Evolutionary conservation across 2,888 invertebrate genomes (phyloP).

Genomic region (Acleris cristana): DNA sequence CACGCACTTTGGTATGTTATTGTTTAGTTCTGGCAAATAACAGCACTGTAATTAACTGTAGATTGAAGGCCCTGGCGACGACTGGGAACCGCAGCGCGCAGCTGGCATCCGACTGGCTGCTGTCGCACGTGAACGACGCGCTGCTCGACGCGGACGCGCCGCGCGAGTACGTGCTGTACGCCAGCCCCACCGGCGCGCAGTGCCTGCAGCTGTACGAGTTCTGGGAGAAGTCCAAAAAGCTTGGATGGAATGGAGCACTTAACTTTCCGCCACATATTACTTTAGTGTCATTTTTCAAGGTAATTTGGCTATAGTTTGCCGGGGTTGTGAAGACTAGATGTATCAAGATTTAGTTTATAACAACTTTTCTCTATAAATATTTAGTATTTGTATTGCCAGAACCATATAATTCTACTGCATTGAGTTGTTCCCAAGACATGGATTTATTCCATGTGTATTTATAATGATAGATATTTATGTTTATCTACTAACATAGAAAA

Average conservation of each 20-base stretch:
- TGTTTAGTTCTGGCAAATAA: too few relatives aligned
- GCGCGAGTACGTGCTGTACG: constrained; percentile 94
- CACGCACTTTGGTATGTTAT: too few relatives aligned
- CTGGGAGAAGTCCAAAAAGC: constrained; percentile 89
- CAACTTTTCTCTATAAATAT: too few relatives aligned
- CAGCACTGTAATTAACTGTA: constrained; percentile 56
- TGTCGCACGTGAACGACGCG: constrained; percentile 94
- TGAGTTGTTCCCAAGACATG: too few relatives aligned
- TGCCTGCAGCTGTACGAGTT: constrained; percentile 89
- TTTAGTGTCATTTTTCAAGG: constrained; percentile 94
- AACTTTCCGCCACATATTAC: constrained; percentile 96
- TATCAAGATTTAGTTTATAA: too few relatives aligned
- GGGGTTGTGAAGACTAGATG: too few relatives aligned
- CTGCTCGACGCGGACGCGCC: constrained; percentile 90
- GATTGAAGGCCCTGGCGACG: constrained; percentile 94
- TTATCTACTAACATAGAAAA: constrained; percentile 6
- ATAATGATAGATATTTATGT: too few relatives aligned
- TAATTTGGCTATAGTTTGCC: constrained; percentile 55
- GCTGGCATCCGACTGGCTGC: constrained; percentile 94
- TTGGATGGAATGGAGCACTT: constrained; percentile 95
- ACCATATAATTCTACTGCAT: too few relatives aligned
- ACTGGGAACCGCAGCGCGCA: constrained; percentile 95
- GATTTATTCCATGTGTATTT: too few relatives aligned
- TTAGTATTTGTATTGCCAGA: too few relatives aligned
- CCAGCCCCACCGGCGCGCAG: constrained; percentile 91